phyloP scores from a whole-genome alignment of 2,113 vertebrate genomes.

The Myiagra hebetior region DNA sequence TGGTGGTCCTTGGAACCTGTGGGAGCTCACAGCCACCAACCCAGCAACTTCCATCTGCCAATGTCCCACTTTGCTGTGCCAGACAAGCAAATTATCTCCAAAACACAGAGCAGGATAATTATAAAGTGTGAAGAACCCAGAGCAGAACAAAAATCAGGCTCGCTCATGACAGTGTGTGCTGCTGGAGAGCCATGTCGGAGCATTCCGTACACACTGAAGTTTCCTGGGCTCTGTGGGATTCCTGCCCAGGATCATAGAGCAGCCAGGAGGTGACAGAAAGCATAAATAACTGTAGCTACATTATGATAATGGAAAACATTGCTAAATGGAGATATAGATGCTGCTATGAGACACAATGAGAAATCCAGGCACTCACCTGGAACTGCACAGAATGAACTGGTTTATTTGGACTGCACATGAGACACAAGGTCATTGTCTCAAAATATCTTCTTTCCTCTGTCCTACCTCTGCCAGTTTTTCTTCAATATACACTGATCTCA shows the following conservation, averaged over 20 bases:
- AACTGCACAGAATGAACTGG: neutral
- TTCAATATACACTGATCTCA: neutral
- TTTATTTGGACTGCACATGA: neutral
- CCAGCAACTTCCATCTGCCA: neutral
- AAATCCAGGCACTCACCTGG: neutral
- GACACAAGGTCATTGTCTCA: neutral
- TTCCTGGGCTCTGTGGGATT: neutral
- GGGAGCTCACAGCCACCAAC: neutral
- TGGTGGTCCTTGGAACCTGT: neutral
- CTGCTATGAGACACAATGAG: neutral
- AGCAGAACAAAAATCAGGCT: neutral
- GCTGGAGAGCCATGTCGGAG: neutral
- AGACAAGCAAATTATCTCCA: neutral
- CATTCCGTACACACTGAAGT: neutral
- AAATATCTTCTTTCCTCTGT: neutral
- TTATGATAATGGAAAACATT: neutral
- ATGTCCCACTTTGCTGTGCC: neutral
- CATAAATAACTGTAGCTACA: neutral
- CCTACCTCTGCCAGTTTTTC: neutral
- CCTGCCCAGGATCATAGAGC: neutral
- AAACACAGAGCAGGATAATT: neutral
- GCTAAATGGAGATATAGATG: neutral
- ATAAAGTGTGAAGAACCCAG: neutral
- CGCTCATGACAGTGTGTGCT: rapidly evolving
- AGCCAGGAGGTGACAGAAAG: constrained; percentile 12